phyloP scores from a whole-genome alignment of 1,140 invertebrate genomes.

The Orchesella cincta region DNA sequence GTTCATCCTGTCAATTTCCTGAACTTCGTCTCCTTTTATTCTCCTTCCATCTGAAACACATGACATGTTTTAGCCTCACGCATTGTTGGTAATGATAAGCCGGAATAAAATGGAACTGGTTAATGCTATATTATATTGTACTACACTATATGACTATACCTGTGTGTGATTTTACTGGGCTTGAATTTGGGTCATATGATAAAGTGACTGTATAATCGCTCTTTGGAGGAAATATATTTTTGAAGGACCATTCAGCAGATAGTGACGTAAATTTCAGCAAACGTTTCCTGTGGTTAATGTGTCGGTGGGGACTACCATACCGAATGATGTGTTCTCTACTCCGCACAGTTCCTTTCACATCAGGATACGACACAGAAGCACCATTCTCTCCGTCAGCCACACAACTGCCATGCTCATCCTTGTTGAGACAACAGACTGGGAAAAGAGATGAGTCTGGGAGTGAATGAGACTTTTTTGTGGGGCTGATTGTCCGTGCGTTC shows the following conservation, averaged over 20 bases:
- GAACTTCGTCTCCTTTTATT: too few species aligned
- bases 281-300: too few species aligned
- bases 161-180: too few species aligned
- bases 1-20: too few species aligned
- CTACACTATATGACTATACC: too few species aligned
- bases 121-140: too few species aligned
- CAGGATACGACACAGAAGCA: background rate
- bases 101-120: too few species aligned
- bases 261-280: background rate
- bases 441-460: slow-evolving; percentile 46
- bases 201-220: background rate
- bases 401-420: slow-evolving; percentile 4
- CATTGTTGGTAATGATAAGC: too few species aligned
- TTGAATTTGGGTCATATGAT: too few species aligned
- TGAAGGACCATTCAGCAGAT: background rate
- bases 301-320: background rate
- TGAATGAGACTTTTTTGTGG: slow-evolving; percentile 48
- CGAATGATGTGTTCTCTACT: background rate
- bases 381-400: background rate
- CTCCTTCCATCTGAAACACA: too few species aligned
- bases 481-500: background rate
- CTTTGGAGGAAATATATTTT: background rate
- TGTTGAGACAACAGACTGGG: slow-evolving; percentile 42
- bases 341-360: background rate
- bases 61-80: too few species aligned